phyloP scores from a whole-genome alignment of 2,113 vertebrate genomes.

The Haliaeetus leucogaster region DNA sequence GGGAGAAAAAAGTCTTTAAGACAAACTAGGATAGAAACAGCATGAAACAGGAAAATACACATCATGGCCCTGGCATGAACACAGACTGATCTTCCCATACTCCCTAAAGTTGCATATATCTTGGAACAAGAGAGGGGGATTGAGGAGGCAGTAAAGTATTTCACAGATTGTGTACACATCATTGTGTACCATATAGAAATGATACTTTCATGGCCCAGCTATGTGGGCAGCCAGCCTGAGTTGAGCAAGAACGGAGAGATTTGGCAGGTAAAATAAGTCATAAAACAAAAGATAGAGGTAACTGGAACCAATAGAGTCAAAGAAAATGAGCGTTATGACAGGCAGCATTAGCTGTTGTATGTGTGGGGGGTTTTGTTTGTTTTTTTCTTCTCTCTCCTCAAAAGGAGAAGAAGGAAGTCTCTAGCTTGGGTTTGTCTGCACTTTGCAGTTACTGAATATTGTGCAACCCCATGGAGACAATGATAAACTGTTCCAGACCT shows the following conservation, averaged over 20 bases:
- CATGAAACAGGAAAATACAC: background rate
- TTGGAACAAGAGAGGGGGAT: background rate
- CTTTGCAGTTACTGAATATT: background rate
- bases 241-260: background rate
- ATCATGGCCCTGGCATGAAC: background rate
- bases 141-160: background rate
- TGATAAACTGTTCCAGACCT: background rate
- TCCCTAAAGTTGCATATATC: background rate
- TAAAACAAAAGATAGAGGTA: background rate
- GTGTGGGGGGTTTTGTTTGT: accelerated
- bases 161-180: background rate
- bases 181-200: background rate
- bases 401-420: background rate
- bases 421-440: background rate
- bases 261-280: background rate
- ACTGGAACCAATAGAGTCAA: background rate
- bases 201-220: background rate
- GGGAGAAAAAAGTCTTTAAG: background rate
- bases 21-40: background rate
- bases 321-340: background rate
- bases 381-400: background rate
- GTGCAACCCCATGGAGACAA: background rate
- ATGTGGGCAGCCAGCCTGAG: background rate
- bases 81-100: background rate
- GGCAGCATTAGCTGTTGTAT: background rate